Evolutionary conservation across 2,113 vertebrate genomes (phyloP), one percentile per base, ranked within the genome.

Genomic region (Rhagologus leucostigma): DNA sequence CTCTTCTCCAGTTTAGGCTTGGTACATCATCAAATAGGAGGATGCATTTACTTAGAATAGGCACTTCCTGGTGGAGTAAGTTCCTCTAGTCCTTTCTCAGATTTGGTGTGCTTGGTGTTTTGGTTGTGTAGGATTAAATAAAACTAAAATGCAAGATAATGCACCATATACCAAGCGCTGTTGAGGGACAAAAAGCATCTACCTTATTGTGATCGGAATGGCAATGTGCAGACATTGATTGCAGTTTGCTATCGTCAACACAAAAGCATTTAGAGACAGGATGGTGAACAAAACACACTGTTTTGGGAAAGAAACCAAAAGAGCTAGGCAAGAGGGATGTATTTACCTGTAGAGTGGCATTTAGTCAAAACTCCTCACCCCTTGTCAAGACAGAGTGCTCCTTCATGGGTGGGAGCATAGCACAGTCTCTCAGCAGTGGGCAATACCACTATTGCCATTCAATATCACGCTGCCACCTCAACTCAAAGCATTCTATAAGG

Each of bases 371-470:
- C 16, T 68, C 16, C 29, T 57, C 23, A 55, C 6, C 11, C 29
- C 6, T 17, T 44, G 47, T 89, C 47, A 84, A 42, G 62, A 42
- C 35, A 63, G 46, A 19, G 21, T 63, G 33, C 46, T 74, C 52
- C 47, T 64, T 37, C 50, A 41, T 0, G 3, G 23, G 23, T 0
- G 3, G 63, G 9, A 71, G 23, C 30, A 39, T 0, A 69, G 57
- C n/a, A 56, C 0, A 1, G 5, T 50, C 10, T 62, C 50, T 77
- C 75, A 69, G 21, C 57, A 53, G 59, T 8, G 26, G 24, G 26
- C 24, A 21, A 16, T 47, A 68, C 1, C 0, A 0, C 52, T 37
- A 3, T 11, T 67, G 68, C 19, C 33, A 4, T 64, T 70, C 65
- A 32, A 16, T 9, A 57, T 19, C 32, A 33, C 1, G 1, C 62